phyloP scores from a whole-genome alignment of 2,888 invertebrate genomes.

The Phyllotreta cruciferae region DNA sequence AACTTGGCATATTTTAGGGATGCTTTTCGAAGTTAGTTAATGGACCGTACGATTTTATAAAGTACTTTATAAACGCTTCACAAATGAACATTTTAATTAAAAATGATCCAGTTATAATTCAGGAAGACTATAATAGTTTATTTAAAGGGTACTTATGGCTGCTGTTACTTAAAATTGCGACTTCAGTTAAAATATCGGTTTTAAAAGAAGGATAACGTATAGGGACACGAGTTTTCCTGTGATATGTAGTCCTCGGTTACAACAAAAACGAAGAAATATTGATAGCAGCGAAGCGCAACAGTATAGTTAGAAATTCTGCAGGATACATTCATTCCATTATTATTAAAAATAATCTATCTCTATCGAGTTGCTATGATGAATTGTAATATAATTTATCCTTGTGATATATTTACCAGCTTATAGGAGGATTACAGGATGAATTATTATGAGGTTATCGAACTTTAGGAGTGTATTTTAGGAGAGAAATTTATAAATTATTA shows the following conservation, averaged over 20 bases:
- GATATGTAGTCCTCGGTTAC: conserved; percentile 3
- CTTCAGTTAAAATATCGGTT: conserved; percentile 17
- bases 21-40: neutral
- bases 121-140: conserved; percentile 7
- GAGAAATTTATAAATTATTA: too few relatives aligned
- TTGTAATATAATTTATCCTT: too few relatives aligned
- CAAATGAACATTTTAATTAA: too few relatives aligned
- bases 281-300: conserved; percentile 5
- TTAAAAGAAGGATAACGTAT: conserved; percentile 1
- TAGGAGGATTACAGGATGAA: too few relatives aligned
- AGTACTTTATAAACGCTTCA: neutral
- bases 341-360: neutral
- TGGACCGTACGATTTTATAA: neutral
- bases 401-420: too few relatives aligned
- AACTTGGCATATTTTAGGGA: too few relatives aligned
- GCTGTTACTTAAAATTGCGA: conserved; percentile 18
- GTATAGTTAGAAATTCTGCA: conserved; percentile 3
- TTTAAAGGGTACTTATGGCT: conserved; percentile 21
- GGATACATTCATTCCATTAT: neutral
- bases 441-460: too few relatives aligned
- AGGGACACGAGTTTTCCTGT: conserved; percentile 1
- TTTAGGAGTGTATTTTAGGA: too few relatives aligned
- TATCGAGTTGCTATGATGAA: too few relatives aligned
- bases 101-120: conserved; percentile 3
- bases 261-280: conserved; percentile 7